A percentile compares a stretch with the other conserved stretches of the same genome.
phyloP scores from a whole-genome alignment of 2,113 vertebrate genomes.

The Trochalopteron elliotii region DNA sequence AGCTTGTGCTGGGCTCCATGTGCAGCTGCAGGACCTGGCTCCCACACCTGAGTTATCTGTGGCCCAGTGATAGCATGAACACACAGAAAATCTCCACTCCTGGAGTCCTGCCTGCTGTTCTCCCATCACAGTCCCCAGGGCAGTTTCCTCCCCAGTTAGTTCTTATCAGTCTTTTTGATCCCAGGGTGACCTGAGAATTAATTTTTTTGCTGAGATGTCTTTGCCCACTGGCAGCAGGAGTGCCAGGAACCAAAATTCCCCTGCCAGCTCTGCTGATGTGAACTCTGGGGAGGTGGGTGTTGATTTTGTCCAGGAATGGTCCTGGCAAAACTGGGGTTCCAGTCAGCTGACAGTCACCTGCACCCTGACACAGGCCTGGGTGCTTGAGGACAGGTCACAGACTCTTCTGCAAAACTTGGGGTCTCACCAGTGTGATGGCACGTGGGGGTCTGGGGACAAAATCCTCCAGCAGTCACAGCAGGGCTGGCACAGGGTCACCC shows the following conservation, averaged over 20 bases:
- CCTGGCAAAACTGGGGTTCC: neutral
- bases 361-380: accelerated
- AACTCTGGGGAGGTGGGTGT: neutral
- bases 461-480: neutral
- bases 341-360: no score
- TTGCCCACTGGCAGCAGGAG: neutral
- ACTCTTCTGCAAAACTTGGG: no score
- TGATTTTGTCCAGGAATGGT: neutral
- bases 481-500: neutral
- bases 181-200: neutral
- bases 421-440: neutral
- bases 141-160: neutral
- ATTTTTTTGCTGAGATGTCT: neutral
- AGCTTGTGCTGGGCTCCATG: accelerated
- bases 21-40: neutral
- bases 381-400: neutral
- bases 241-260: neutral
- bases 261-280: neutral
- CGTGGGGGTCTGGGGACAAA: neutral
- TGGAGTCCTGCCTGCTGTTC: neutral
- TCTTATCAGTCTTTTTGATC: neutral
- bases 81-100: neutral
- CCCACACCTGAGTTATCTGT: neutral
- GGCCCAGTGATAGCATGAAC: accelerated
- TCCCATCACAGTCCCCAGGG: neutral